Evolutionary conservation across 2,888 invertebrate species (phyloP).

Genomic region (Epirrita christyi): DNA sequence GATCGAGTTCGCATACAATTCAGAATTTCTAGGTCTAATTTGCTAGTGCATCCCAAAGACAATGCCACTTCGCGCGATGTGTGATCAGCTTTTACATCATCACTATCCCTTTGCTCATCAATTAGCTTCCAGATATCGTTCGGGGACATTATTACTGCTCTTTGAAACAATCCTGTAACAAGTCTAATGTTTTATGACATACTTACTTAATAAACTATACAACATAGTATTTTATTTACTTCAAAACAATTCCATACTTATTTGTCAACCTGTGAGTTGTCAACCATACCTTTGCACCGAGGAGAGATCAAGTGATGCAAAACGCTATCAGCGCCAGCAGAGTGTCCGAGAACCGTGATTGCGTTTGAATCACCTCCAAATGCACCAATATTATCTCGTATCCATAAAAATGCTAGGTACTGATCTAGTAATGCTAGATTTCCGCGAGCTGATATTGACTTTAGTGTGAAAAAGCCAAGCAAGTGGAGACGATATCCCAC

Average conservation of each 20-base stretch:
- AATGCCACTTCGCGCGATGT: slow-evolving; percentile 84
- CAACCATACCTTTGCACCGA: slow-evolving; percentile 82
- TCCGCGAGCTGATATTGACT: slow-evolving; percentile 86
- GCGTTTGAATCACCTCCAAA: slow-evolving; percentile 93
- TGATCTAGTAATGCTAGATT: slow-evolving; percentile 95
- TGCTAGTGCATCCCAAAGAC: slow-evolving; percentile 78
- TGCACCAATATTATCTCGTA: slow-evolving; percentile 89
- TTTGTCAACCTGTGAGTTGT: too few species aligned
- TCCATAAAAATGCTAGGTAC: slow-evolving; percentile 91
- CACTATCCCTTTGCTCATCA: slow-evolving; percentile 49
- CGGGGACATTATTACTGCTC: slow-evolving; percentile 88
- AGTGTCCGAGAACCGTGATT: slow-evolving; percentile 93
- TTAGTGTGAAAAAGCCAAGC: slow-evolving; percentile 87
- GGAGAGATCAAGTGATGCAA: slow-evolving; percentile 88
- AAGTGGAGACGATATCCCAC: slow-evolving; percentile 89
- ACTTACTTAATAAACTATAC: background rate
- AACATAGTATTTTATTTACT: too few species aligned
- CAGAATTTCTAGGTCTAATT: slow-evolving; percentile 80
- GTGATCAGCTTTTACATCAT: slow-evolving; percentile 63
- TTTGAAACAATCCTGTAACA: slow-evolving; percentile 85
- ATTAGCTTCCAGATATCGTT: slow-evolving; percentile 71
- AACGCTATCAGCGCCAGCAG: slow-evolving; percentile 90
- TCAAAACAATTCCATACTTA: too few species aligned
- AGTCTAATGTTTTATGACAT: slow-evolving; percentile 19
- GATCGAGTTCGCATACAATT: slow-evolving; percentile 87